These are phyloP conservation scores for Solenodon paradoxus DNA, from an alignment of 2,113 vertebrate species.

Conservation along the genomic window DNA sequence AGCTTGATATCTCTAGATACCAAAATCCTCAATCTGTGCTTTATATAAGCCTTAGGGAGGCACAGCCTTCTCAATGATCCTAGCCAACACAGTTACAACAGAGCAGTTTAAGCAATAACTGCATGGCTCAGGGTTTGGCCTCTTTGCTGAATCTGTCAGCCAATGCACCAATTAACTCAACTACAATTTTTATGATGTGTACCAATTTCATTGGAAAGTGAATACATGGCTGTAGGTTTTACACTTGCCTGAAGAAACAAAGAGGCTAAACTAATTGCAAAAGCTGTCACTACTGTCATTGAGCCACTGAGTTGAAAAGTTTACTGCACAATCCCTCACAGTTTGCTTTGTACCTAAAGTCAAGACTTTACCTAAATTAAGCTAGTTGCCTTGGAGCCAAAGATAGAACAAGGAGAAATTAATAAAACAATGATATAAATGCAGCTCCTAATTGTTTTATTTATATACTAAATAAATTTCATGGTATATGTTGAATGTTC, in stretches of 20 bases:
- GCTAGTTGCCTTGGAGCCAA: not conserved
- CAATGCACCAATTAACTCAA: conserved; percentile 70
- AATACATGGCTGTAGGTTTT: conserved; percentile 45
- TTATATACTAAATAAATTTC: not conserved
- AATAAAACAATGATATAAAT: not conserved
- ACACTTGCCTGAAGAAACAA: conserved; percentile 60
- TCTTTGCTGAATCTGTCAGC: conserved; percentile 59
- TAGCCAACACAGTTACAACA: not conserved
- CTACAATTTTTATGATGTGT: conserved; percentile 59
- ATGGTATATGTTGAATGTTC: not conserved
- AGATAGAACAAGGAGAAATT: conserved; percentile 1
- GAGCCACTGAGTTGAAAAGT: conserved; percentile 55
- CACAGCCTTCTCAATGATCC: conserved; percentile 27
- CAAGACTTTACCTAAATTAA: conserved; percentile 3
- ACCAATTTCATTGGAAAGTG: conserved; percentile 55
- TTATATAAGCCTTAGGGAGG: conserved; percentile 45
- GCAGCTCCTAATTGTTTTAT: not conserved
- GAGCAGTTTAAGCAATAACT: conserved; percentile 48
- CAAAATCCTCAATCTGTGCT: conserved; percentile 48
- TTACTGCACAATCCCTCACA: conserved; percentile 12
- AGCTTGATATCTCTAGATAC: conserved; percentile 49
- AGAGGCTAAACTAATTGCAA: conserved; percentile 67
- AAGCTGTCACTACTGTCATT: conserved; percentile 58
- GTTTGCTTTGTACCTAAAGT: not conserved
- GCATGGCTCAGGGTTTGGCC: conserved; percentile 62